phyloP scores from a whole-genome alignment of 2,888 invertebrate species.

The Pseudanteris insignis region DNA sequence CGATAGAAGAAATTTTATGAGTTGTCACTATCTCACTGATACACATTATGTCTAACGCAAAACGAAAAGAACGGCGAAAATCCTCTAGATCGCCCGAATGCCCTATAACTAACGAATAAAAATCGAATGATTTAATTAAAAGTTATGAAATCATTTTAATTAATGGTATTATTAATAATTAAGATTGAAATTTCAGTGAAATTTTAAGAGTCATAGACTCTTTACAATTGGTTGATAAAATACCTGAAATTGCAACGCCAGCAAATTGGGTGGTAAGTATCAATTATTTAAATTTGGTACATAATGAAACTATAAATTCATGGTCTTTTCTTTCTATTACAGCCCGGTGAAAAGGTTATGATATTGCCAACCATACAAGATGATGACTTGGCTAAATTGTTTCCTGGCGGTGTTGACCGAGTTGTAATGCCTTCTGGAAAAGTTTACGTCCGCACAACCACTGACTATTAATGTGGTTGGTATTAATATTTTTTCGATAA shows the following conservation, averaged over 20 bases:
- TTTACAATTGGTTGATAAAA: slow-evolving; percentile 77
- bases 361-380: slow-evolving; percentile 77
- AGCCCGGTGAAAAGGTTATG: slow-evolving; percentile 83
- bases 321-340: slow-evolving; percentile 55
- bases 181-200: slow-evolving; percentile 73
- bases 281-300: too few relatives aligned
- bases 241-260: slow-evolving; percentile 82
- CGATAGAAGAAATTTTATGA: too few relatives aligned
- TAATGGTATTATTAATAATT: slow-evolving; percentile 9
- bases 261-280: slow-evolving; percentile 82
- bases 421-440: slow-evolving; percentile 81
- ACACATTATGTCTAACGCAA: too few relatives aligned
- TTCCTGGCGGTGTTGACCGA: slow-evolving; percentile 76
- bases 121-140: too few relatives aligned
- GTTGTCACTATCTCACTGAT: too few relatives aligned
- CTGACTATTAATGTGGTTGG: slow-evolving; percentile 69
- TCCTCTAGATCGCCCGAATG: too few relatives aligned
- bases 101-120: too few relatives aligned
- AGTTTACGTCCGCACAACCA: slow-evolving; percentile 78
- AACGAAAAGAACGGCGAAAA: too few relatives aligned
- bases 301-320: not conserved
- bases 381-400: slow-evolving; percentile 73
- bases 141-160: too few relatives aligned
- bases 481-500: not conserved
- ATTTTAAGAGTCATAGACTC: slow-evolving; percentile 85